A percentile compares a stretch with the other conserved stretches of the same genome.
phyloP scores from a whole-genome alignment of 2,113 vertebrate genomes.

The Varanus salvator region DNA sequence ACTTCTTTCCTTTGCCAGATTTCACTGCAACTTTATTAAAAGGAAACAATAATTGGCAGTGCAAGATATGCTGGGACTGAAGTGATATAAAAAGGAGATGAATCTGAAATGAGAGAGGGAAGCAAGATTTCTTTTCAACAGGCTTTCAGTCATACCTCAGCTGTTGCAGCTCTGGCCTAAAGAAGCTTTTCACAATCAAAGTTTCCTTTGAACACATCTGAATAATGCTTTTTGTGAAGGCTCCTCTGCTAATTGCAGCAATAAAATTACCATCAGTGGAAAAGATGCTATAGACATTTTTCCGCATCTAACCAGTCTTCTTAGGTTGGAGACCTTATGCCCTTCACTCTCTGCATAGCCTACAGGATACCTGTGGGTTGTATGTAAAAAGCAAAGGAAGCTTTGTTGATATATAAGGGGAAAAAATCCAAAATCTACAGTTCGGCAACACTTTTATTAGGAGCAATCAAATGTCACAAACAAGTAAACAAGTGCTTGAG shows the following conservation, averaged over 20 bases:
- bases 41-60: conserved; percentile 22
- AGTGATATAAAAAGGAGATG: conserved; percentile 33
- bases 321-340: conserved; percentile 37
- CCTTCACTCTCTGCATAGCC: conserved; percentile 46
- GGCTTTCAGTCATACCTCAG: conserved; percentile 43
- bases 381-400: background rate
- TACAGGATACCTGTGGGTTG: conserved; percentile 20
- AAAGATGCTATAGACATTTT: conserved; percentile 6
- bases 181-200: conserved; percentile 67
- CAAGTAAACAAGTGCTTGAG: background rate
- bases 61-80: background rate
- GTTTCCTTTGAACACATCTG: conserved; percentile 56
- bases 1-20: background rate
- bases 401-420: background rate
- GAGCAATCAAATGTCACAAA: background rate
- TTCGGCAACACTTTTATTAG: background rate
- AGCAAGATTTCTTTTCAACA: conserved; percentile 44
- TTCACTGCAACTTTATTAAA: conserved; percentile 38
- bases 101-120: conserved; percentile 51
- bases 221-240: conserved; percentile 56
- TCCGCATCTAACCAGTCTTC: conserved; percentile 34
- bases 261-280: conserved; percentile 8
- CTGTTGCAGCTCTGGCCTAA: conserved; percentile 52
- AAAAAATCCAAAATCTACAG: background rate
- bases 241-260: conserved; percentile 51